Conservation (phyloP, 2,888 invertebrate genomes). For the Hylaea fasciaria region DNA sequence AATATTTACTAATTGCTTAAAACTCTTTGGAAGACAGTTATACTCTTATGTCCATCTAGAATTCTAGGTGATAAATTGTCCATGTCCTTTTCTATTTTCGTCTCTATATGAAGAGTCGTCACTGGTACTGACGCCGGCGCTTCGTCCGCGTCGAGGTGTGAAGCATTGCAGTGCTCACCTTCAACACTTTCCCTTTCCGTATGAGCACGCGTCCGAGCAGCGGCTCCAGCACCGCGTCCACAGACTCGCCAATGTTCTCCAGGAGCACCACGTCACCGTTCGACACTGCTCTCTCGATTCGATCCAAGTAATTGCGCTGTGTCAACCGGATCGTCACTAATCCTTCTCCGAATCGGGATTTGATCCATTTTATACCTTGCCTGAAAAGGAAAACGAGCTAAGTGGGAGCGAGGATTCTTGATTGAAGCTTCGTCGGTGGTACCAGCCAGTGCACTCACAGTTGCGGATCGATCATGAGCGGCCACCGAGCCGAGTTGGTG, state of each 20-base stretch:
- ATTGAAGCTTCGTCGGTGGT: neutral
- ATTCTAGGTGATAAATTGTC: no score
- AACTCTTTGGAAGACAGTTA: no score
- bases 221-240: slow-evolving; percentile 96
- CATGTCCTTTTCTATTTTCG: no score
- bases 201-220: slow-evolving; percentile 94
- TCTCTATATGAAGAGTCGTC: no score
- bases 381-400: slow-evolving; percentile 53
- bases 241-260: slow-evolving; percentile 94
- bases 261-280: slow-evolving; percentile 91
- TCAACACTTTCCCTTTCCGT: slow-evolving; percentile 92
- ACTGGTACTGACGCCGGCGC: no score
- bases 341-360: slow-evolving; percentile 90
- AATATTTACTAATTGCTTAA: neutral
- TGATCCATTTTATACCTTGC: slow-evolving; percentile 98
- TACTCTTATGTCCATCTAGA: no score
- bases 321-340: slow-evolving; percentile 91
- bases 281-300: slow-evolving; percentile 90
- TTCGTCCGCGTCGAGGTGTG: no score
- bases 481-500: slow-evolving; percentile 95
- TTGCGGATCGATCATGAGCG: slow-evolving; percentile 97
- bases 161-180: slow-evolving; percentile 55
- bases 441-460: slow-evolving; percentile 69
- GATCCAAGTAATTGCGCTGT: slow-evolving; percentile 92
- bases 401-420: neutral